A percentile compares a stretch with the other conserved stretches of the same genome.
These are phyloP conservation scores for Potamarius usumacintae DNA, from an alignment of 2,113 vertebrate species.

Conservation along the genomic window DNA sequence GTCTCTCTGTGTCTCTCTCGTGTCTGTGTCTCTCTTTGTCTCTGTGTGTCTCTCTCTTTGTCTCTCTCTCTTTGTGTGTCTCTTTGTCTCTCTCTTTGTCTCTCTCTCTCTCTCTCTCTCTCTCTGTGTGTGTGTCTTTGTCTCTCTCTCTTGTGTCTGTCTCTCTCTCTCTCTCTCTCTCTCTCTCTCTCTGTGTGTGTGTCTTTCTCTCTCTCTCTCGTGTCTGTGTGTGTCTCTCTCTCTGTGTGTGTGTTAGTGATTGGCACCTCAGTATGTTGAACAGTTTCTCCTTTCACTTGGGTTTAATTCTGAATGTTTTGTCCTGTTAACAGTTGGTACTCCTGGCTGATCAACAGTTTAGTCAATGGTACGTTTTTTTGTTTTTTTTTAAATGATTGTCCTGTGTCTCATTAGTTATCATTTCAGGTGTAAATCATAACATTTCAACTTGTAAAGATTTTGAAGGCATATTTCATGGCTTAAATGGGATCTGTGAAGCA, in stretches of 20 bases:
- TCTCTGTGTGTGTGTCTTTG: too few relatives aligned
- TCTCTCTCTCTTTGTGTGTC: too few relatives aligned
- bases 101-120: too few relatives aligned
- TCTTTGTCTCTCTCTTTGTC: too few relatives aligned
- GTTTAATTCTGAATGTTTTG: neutral
- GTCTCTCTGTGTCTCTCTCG: fast-evolving
- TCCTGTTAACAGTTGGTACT: slow-evolving; percentile 86
- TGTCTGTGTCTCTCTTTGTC: too few relatives aligned
- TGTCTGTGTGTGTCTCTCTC: neutral
- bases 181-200: too few relatives aligned
- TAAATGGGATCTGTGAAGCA: neutral
- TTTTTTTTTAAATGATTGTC: neutral
- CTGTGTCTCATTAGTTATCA: neutral
- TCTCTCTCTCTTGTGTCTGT: too few relatives aligned
- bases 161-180: too few relatives aligned
- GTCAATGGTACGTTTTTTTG: slow-evolving; percentile 84
- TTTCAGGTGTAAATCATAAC: neutral
- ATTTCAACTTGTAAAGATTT: neutral
- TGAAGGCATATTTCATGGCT: neutral
- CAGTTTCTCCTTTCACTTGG: neutral
- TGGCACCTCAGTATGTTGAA: neutral
- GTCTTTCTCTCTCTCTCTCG: neutral
- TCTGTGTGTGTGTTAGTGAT: neutral
- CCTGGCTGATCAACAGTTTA: slow-evolving; percentile 96
- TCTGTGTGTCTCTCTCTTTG: too few relatives aligned